Base-by-base conservation (phyloP, 2,888 invertebrate species). In the Syritta pipiens region DNA sequence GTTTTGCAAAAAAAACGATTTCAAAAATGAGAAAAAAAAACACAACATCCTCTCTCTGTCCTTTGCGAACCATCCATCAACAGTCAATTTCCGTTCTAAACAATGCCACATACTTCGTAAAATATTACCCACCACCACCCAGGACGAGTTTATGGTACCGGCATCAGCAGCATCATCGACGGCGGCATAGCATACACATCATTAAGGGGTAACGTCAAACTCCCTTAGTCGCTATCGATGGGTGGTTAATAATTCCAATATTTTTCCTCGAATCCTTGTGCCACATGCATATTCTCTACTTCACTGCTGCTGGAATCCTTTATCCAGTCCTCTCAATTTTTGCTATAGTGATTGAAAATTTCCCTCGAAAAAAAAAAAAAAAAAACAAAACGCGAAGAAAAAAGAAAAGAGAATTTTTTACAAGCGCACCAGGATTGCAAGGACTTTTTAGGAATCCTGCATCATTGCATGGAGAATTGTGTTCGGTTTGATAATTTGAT, bases 241-340 rank as follows among this genome's bases (percentile, higher is more conserved):
- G 53, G 51, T 65, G 57, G 63, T 71, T 77, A 71, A 77, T 77
- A 71, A 77, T 65, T 71, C 59, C 76, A 71, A 71, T 51, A 59
- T 55, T 49, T 48, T 35, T 62, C 40, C 12, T 19, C 19, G n/a
- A n/a, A 7, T 37, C 5, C 4, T 10, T 20, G 26, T 30, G 9
- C 9, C 40, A 17, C 49, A 28, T n/a, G 20, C 40, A 46, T 46
- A 55, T 14, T 9, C 37, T 37, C 28, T 10, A 46, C 71, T 71
- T 55, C n/a, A n/a, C 65, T 40, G 42, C 57, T 72, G n/a, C 57
- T 35, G 48, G 17, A 48, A 42, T 48, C 12, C 12, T 53, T 53
- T 68, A 40, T 24, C 12, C 42, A 22, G 19, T 40, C 19, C 32
- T 28, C 46, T 48, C 17, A 26, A 19, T 24, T 65, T 67, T 49